Percentiles rank a stretch among this genome's conserved stretches.
Conservation (phyloP, 2,888 invertebrate species). For the Hyles lineata region DNA sequence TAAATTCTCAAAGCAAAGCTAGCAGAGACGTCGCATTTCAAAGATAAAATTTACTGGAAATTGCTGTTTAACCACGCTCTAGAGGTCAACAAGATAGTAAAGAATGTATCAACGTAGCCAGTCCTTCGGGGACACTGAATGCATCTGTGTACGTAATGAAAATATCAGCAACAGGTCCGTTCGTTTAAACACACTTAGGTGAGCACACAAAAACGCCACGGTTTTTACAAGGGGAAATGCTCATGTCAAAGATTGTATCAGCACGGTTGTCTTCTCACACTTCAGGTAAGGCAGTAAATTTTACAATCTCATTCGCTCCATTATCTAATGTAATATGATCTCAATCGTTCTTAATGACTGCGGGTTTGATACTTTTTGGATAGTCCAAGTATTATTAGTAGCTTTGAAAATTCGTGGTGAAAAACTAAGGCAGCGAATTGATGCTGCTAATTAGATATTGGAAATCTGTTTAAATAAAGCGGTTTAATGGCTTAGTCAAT, state of each 20-base stretch:
- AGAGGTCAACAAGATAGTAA: constrained; percentile 40
- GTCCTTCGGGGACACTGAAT: constrained; percentile 36
- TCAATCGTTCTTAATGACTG: no score
- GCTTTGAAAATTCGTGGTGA: no score
- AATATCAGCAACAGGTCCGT: constrained; percentile 52
- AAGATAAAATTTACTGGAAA: background rate
- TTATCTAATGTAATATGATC: no score
- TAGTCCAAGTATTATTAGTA: no score
- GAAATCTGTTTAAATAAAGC: no score
- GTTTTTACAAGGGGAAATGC: background rate
- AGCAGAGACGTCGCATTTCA: background rate
- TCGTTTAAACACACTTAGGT: background rate
- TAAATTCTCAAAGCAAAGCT: constrained; percentile 1
- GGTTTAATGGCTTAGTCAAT: no score
- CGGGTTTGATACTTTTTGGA: no score
- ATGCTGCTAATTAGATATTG: no score
- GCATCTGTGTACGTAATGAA: constrained; percentile 47
- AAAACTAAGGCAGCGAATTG: no score
- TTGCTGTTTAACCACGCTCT: constrained; percentile 38
- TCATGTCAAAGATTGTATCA: background rate
- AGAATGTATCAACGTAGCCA: constrained; percentile 38
- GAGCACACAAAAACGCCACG: constrained; percentile 1
- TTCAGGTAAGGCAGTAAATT: background rate
- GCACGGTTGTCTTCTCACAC: background rate
- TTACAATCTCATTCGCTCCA: no score